Evolutionary conservation across 1,140 invertebrate species (phyloP).

Genomic region (Polyergus mexicanus): DNA sequence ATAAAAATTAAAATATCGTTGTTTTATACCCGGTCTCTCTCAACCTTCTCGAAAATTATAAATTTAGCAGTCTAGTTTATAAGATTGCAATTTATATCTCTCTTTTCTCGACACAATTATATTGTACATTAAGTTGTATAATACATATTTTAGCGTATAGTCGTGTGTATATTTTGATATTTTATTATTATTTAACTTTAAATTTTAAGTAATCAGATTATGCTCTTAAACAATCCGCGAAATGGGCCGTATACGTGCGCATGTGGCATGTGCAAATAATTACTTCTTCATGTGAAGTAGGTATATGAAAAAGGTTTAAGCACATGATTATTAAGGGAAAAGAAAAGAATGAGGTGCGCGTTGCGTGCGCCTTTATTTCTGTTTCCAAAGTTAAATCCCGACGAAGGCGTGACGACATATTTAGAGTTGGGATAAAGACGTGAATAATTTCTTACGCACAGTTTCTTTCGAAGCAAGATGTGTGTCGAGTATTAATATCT

Average conservation of each 20-base stretch:
- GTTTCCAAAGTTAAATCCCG: neutral
- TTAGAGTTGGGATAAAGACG: slow-evolving; percentile 7
- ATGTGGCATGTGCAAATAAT: slow-evolving; percentile 53
- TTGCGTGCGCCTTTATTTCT: slow-evolving; percentile 30
- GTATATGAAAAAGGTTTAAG: slow-evolving; percentile 35
- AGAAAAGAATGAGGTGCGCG: neutral
- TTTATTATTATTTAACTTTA: slow-evolving; percentile 31
- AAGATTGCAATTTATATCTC: neutral
- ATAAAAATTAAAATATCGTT: neutral
- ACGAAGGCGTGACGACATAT: slow-evolving; percentile 27
- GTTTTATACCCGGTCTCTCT: neutral
- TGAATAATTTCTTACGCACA: neutral
- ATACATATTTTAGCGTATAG: neutral
- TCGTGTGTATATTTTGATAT: neutral
- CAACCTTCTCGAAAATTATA: neutral
- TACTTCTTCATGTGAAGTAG: slow-evolving; percentile 42
- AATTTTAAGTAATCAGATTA: slow-evolving; percentile 46
- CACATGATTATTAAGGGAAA: slow-evolving; percentile 35
- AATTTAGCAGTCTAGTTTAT: neutral
- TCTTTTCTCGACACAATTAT: neutral
- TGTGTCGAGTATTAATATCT: neutral
- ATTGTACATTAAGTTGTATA: neutral
- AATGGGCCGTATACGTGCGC: slow-evolving; percentile 44
- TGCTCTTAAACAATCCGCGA: slow-evolving; percentile 40
- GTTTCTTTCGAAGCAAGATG: neutral